Evolutionary conservation across 2,113 vertebrate species (phyloP).

Genomic region (Thermophis baileyi): DNA sequence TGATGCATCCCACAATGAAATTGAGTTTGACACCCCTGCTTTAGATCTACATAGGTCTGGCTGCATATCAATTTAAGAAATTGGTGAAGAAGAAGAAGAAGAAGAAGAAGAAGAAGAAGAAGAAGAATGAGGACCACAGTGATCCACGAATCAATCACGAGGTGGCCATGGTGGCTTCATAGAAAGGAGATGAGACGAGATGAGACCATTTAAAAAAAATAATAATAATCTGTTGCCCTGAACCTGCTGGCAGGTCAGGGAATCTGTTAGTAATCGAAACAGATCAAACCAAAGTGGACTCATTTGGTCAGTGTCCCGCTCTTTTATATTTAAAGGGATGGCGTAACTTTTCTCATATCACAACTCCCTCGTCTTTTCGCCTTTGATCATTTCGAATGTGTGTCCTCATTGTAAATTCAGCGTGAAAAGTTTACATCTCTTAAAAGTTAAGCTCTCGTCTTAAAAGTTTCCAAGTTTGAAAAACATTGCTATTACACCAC

Average conservation of each 20-base stretch:
- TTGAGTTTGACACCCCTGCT: not conserved
- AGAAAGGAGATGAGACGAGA: not conserved
- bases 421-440: not conserved
- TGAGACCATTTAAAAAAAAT: not conserved
- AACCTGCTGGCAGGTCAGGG: not conserved
- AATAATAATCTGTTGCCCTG: not conserved
- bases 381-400: too few relatives aligned
- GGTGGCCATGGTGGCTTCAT: not conserved
- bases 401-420: not conserved
- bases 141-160: not conserved
- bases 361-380: not conserved
- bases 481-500: not conserved
- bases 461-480: not conserved
- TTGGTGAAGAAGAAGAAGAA: too few relatives aligned
- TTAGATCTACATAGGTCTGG: not conserved
- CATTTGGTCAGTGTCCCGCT: not conserved
- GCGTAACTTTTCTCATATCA: not conserved
- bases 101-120: too few relatives aligned
- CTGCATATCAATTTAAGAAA: not conserved
- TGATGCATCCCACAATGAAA: too few relatives aligned
- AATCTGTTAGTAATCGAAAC: rapidly evolving
- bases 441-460: not conserved
- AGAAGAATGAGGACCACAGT: not conserved
- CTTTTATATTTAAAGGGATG: not conserved
- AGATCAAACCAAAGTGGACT: not conserved